These are phyloP conservation scores for Antennarius maculatus DNA, from an alignment of 2,797 vertebrate genomes.

Conservation along the genomic window DNA sequence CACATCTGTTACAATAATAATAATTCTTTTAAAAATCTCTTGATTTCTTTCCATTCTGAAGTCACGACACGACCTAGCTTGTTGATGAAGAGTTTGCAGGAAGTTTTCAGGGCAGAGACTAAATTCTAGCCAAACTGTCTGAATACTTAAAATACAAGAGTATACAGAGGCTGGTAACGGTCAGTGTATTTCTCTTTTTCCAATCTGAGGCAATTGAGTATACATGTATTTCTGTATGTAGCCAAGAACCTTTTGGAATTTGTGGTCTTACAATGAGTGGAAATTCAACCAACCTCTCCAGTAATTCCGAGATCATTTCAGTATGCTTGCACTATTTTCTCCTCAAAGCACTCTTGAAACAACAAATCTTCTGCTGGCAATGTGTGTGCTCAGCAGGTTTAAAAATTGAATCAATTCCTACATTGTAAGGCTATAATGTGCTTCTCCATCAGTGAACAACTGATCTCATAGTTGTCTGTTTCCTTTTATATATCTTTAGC, in stretches of 20 bases:
- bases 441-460: background rate
- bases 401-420: background rate
- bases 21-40: background rate
- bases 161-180: slow-evolving; percentile 30
- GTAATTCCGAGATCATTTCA: background rate
- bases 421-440: background rate
- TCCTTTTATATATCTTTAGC: too few relatives aligned
- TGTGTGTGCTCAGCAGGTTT: background rate
- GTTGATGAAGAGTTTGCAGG: slow-evolving; percentile 20
- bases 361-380: background rate
- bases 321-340: background rate
- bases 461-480: too few relatives aligned
- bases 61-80: slow-evolving; percentile 15
- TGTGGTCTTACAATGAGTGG: background rate
- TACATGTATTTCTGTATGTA: slow-evolving; percentile 1
- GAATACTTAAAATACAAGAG: slow-evolving; percentile 28
- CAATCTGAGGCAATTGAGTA: background rate
- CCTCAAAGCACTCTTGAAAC: background rate
- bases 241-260: background rate
- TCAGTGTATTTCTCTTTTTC: slow-evolving; percentile 14
- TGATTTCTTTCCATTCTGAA: slow-evolving; percentile 3
- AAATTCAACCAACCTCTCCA: background rate
- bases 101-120: slow-evolving; percentile 16
- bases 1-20: background rate
- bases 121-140: slow-evolving; percentile 22